These are phyloP conservation scores for Notodonta dromedarius DNA, from an alignment of 2,888 invertebrate species.

Conservation along the genomic window DNA sequence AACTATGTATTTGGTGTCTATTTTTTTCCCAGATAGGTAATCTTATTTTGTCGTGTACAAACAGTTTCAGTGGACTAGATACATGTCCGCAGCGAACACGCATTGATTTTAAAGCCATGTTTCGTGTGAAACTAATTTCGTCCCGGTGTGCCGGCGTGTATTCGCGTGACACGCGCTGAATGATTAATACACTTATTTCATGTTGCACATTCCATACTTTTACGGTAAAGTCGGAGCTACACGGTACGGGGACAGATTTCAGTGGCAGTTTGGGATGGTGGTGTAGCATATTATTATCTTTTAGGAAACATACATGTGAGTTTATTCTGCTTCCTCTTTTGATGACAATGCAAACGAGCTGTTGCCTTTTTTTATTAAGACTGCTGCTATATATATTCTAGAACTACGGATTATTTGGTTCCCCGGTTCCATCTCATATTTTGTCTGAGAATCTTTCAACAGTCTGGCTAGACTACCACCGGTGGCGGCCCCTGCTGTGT, in stretches of 20 bases:
- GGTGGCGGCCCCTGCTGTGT: background rate
- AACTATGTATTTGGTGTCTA: no score
- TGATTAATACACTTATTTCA: slow-evolving; percentile 23
- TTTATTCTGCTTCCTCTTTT: no score
- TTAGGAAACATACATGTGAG: no score
- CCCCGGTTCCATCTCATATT: no score
- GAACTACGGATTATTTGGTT: no score
- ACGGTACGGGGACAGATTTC: background rate
- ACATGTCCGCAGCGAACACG: background rate
- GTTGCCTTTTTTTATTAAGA: no score
- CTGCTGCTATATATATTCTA: no score
- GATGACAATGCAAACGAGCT: no score
- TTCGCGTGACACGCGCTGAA: slow-evolving; percentile 14
- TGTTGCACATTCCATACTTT: slow-evolving; percentile 19
- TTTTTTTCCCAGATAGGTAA: no score
- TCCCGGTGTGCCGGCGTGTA: slow-evolving; percentile 5
- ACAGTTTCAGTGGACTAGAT: background rate
- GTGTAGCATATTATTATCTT: background rate
- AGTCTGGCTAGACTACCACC: background rate
- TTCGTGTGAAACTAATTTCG: slow-evolving; percentile 7
- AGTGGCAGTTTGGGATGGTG: background rate
- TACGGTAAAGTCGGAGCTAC: background rate
- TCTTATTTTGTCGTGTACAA: background rate
- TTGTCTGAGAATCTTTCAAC: no score
- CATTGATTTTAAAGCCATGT: slow-evolving; percentile 4